Evolutionary conservation across 2,113 vertebrate species (phyloP), one percentile per base, ranked within the genome.

Genomic region (Hucho hucho): DNA sequence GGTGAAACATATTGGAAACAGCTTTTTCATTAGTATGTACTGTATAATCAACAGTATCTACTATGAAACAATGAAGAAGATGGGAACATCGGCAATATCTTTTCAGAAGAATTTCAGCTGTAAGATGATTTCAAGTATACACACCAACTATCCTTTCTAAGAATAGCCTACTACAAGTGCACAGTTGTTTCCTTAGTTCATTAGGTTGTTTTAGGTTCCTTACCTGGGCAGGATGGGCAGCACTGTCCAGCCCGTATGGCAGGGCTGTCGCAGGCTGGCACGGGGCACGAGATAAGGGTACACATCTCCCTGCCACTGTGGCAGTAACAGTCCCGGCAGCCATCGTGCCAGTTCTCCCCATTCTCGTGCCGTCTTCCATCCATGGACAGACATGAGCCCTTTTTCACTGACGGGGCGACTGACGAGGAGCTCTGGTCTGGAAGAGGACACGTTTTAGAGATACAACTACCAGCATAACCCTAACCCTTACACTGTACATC

Each of bases 321-420:
- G 67, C 96, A 97, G 87, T 95, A 96, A 79, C 96, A 97, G 2
- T 97, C 95, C 28, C 96, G 92, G 89, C 96, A 97, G 69, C 96
- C 95, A 1, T 97, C 96, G 0, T 97, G 95, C 96, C 96, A 97
- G 79, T 91, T 96, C 79, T 97, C 95, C 63, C 95, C 94, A 0
- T 93, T 94, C 81, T 94, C 94, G 0, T 96, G 95, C 58, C 94
- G 94, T 37, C 91, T 94, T 32, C 96, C 96, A 16, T 97, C 95
- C 95, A 95, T 93, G 67, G 95, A 96, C 73, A 97, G 88, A 84
- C 96, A 97, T 0, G 94, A 92, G 79, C 93, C 93, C 22, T 90
- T 85, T 80, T 94, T 94, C 70, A 92, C 74, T 0, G 94, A 90
- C 12, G 95, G 94, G 58, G 93, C 84, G 6, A 90, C 80, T 37